Conservation (phyloP, 2,113 vertebrate species). For the Vulpes vulpes region DNA sequence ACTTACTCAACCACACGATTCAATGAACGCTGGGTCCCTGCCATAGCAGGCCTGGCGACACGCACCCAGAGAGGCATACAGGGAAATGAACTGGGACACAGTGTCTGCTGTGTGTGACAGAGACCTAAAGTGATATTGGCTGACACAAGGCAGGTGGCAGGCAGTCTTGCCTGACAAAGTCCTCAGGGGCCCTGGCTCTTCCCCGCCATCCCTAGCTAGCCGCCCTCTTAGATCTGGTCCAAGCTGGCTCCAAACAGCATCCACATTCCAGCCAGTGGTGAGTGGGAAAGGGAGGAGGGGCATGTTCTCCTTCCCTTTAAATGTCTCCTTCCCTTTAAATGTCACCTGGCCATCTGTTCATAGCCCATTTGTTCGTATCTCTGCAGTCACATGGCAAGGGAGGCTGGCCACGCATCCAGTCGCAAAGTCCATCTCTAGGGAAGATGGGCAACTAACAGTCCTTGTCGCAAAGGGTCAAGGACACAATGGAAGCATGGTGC, state of each 20-base stretch:
- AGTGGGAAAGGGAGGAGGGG: neutral
- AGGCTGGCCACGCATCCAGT: neutral
- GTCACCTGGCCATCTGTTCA: neutral
- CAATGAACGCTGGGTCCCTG: neutral
- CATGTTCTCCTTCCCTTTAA: neutral
- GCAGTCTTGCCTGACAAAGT: neutral
- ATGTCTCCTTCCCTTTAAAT: accelerated
- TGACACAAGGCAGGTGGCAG: neutral
- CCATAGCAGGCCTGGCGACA: neutral
- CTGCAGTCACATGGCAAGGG: neutral
- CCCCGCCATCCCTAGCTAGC: neutral
- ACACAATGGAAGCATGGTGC: neutral
- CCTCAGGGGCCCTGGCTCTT: neutral
- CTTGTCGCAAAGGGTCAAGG: neutral
- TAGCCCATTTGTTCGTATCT: neutral
- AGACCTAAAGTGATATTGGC: neutral
- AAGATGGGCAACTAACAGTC: neutral
- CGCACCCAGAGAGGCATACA: neutral
- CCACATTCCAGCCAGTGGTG: neutral
- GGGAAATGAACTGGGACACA: no score
- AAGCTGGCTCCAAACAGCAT: neutral
- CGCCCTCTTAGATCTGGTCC: neutral
- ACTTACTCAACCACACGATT: neutral
- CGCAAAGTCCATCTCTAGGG: neutral
- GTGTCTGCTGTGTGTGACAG: neutral